Base-by-base conservation (phyloP, 2,113 vertebrate genomes). In the Hiodon tergisus region DNA sequence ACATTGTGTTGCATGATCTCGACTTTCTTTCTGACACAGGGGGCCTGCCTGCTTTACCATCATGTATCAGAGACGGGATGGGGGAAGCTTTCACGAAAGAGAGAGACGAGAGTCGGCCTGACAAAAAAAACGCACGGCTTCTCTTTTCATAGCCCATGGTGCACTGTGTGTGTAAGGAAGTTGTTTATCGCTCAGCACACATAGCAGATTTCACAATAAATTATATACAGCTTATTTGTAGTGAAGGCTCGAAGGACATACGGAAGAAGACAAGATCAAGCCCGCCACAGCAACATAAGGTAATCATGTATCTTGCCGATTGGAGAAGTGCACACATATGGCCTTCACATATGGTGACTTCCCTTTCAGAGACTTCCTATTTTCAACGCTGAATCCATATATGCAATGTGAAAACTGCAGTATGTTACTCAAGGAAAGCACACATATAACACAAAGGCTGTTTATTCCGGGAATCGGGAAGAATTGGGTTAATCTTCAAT, bases 301-400 rank as follows among this genome's bases (percentile, higher is more conserved):
- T 71, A 16, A 52, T n/a, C 58, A 14, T 51, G 52, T 17, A 73
- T 31, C 58, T 31, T n/a, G 53, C 59, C 31, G 71, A 62, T 46
- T 53, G 51, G 2, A 5, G 50, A 5, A 14, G 11, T 52, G 55
- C 47, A 66, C 52, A 9, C 72, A 74, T 46, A 75, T 58, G 53
- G 54, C 58, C 55, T 57, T 31, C 53, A 46, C 53, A 74, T 14
- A 74, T 74, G 65, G 54, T 57, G 31, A 14, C 62, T 51, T 75
- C 5, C 16, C 10, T 17, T 48, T 67, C 63, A 74, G 16, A 73
- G 0, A 72, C 51, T 46, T 61, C n/a, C 31, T 47, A 4, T 31
- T 31, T 31, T 31, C 31, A 31, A 31, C 31, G 31, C 1, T 31
- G 31, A 31, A 31, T 31, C 31, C 31, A 31, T 31, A 31, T 31